Percentiles rank a stretch among this genome's conserved stretches.
phyloP scores from a whole-genome alignment of 2,888 invertebrate genomes.

The Saturnia japonica region DNA sequence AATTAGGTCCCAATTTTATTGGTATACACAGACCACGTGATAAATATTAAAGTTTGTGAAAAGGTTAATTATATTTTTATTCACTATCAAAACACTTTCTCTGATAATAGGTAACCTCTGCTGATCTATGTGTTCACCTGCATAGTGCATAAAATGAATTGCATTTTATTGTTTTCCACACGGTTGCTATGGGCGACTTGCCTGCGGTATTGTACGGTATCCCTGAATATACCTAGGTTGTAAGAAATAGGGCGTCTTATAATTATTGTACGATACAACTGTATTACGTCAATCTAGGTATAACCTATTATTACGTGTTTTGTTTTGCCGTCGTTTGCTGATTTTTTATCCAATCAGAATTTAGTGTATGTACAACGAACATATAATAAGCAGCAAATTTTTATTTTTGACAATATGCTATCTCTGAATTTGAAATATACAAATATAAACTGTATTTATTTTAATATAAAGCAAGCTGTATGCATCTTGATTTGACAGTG shows the following conservation, averaged over 20 bases:
- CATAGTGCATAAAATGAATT: neutral
- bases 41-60: slow-evolving; percentile 5
- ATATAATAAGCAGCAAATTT: too few species aligned
- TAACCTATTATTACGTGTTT: neutral
- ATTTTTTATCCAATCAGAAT: too few species aligned
- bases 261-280: neutral
- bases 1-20: neutral
- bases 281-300: neutral
- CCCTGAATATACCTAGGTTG: neutral
- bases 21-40: neutral
- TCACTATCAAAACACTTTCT: slow-evolving; percentile 7
- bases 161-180: slow-evolving; percentile 11
- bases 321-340: too few species aligned
- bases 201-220: neutral
- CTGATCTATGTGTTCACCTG: neutral
- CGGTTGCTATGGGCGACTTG: slow-evolving; percentile 23
- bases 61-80: slow-evolving; percentile 4
- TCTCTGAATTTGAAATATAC: too few species aligned
- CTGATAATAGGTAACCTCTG: slow-evolving; percentile 7
- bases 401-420: too few species aligned
- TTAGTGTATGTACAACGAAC: too few species aligned
- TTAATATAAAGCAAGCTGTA: too few species aligned
- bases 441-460: too few species aligned
- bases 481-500: too few species aligned
- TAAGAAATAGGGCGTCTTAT: neutral